Evolutionary conservation across 2,888 invertebrate genomes (phyloP), one percentile per base, ranked within the genome.

Genomic region (Drosophila picticornis): DNA sequence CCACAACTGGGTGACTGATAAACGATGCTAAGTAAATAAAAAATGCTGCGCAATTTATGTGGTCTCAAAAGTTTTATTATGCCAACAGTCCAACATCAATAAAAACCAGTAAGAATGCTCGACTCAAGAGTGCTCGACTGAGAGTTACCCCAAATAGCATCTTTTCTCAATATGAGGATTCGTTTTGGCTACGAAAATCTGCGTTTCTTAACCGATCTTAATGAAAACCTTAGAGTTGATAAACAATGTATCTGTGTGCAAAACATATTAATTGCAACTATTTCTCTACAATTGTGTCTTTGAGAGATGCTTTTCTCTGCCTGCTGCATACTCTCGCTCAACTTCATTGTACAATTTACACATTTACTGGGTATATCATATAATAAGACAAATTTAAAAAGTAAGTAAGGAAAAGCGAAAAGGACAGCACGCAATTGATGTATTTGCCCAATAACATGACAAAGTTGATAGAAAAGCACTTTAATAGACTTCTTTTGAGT

Each of bases 21-120:
- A 90, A 84, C 86, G 84, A 80, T 74, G 86, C 81, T 83, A 69
- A 71, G 88, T 71, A 84, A 84, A 84, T 89, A 88, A 82, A 84
- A 89, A 85, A 86, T 81, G 83, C 72, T 73, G 43, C 31, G 73
- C 84, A 84, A 85, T 85, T 87, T 85, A 85, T 87, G 84, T 85
- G 87, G 82, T 84, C 77, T 73, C 72, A 83, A 84, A 83, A 81
- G 81, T 86, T 84, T 75, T 84, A 83, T 85, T 80, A 68, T 80
- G 73, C 68, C 66, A 68, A 57, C 27, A 76, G 61, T 72, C 58
- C 61, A 58, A 61, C 69, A 79, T 70, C 71, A 62, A 75, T 70
- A 71, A 80, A 77, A 69, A 25, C 9, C 25, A 46, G 25, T 25
- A 16, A 46, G 16, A 46, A 46, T 16, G 9, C 46, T 4, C 46